A percentile compares a stretch with the other conserved stretches of the same genome.
Evolutionary conservation across 2,888 invertebrate genomes (phyloP).

Genomic region (Alviniconcha strummeri): DNA sequence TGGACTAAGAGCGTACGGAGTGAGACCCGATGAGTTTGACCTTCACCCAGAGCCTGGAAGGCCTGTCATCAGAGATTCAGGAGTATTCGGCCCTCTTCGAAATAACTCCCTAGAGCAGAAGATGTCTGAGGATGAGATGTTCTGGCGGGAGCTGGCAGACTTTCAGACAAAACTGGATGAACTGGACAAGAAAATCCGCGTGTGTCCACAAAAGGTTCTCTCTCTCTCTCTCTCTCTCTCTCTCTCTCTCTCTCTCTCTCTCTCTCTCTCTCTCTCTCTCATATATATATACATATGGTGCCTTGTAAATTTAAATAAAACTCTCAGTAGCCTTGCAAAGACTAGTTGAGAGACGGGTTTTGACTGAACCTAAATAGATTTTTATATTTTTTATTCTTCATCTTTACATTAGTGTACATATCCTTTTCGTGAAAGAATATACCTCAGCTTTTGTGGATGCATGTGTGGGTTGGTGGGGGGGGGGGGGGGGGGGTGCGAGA

Average conservation of each 20-base stretch:
- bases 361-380: not conserved
- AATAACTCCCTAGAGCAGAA: not conserved
- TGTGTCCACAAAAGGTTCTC: not conserved
- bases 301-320: not conserved
- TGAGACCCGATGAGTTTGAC: too few species aligned
- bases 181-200: not conserved
- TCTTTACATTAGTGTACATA: not conserved
- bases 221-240: not conserved
- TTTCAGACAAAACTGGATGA: not conserved
- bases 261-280: not conserved
- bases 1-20: not conserved
- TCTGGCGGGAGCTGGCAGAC: not conserved
- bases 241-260: too few species aligned
- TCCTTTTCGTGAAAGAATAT: not conserved
- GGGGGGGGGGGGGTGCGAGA: not conserved
- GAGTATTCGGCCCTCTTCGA: too few species aligned
- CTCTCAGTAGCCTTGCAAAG: not conserved
- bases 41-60: too few species aligned
- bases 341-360: not conserved
- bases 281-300: not conserved
- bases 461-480: not conserved
- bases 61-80: too few species aligned
- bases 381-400: not conserved
- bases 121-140: not conserved
- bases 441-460: not conserved